A percentile compares a stretch with the other conserved stretches of the same genome.
Conservation (phyloP, 2,797 vertebrate species). For the Pelochelys cantorii region DNA sequence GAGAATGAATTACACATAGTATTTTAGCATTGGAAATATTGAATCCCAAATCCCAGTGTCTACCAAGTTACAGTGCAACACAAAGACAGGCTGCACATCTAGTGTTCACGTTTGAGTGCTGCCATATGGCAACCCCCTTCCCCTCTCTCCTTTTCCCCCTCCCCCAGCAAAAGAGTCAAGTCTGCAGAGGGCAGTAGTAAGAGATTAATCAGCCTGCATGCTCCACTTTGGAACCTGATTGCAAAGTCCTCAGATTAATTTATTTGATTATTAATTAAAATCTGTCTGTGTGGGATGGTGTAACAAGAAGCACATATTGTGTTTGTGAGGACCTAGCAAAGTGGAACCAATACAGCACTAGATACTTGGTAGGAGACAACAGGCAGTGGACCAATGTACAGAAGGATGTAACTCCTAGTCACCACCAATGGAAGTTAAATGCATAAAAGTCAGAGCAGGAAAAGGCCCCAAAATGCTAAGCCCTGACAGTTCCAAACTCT, state of each 20-base stretch:
- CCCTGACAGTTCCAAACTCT: conserved; percentile 38
- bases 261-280: conserved; percentile 9
- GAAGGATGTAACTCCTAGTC: conserved; percentile 41
- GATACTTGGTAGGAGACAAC: background rate
- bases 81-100: background rate
- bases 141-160: background rate
- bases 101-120: conserved; percentile 6
- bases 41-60: background rate
- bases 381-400: background rate
- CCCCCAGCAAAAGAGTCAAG: background rate
- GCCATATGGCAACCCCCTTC: background rate
- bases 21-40: background rate
- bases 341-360: background rate
- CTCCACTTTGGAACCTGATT: conserved; percentile 13
- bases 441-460: conserved; percentile 21
- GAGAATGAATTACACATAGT: conserved; percentile 1
- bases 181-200: conserved; percentile 23
- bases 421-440: conserved; percentile 10
- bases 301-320: conserved; percentile 41
- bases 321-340: conserved; percentile 39
- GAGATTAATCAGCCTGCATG: background rate
- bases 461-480: conserved; percentile 43
- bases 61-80: conserved; percentile 24
- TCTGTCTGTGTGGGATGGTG: conserved; percentile 5
- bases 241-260: background rate